Conservation (phyloP, 2,888 invertebrate species). For the Tinea semifulvella region DNA sequence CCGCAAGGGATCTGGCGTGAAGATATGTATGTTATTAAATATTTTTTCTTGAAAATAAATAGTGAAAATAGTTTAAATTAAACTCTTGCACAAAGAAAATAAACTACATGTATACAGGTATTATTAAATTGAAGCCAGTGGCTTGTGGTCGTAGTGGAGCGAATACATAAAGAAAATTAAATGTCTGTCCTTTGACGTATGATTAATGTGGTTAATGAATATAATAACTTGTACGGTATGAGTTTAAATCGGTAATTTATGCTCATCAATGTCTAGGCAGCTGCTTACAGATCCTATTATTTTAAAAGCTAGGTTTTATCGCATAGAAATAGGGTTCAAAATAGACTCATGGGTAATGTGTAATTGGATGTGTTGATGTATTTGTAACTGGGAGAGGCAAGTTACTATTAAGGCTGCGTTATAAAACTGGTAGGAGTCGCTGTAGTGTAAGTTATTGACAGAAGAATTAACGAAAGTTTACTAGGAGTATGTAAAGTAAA, state of each 20-base stretch:
- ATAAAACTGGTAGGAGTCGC: slow-evolving; percentile 39
- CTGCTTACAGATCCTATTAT: not conserved
- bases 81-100: no score
- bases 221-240: slow-evolving; percentile 17
- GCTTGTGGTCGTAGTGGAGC: no score
- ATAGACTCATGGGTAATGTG: not conserved
- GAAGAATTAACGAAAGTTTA: no score
- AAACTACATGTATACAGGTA: no score
- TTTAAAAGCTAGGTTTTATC: not conserved
- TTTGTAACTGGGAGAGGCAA: slow-evolving; percentile 23
- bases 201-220: slow-evolving; percentile 21
- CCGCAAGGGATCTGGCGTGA: no score
- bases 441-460: slow-evolving; percentile 28
- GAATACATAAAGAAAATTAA: slow-evolving; percentile 22
- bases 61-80: no score
- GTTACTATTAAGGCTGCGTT: slow-evolving; percentile 37
- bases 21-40: no score
- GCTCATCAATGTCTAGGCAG: slow-evolving; percentile 16
- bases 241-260: slow-evolving; percentile 16
- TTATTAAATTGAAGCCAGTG: no score
- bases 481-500: no score
- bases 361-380: slow-evolving; percentile 7
- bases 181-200: slow-evolving; percentile 8
- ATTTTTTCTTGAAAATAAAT: no score
- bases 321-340: slow-evolving; percentile 9